Conservation (phyloP, 2,888 invertebrate genomes). For the Antheraea assamensis region DNA sequence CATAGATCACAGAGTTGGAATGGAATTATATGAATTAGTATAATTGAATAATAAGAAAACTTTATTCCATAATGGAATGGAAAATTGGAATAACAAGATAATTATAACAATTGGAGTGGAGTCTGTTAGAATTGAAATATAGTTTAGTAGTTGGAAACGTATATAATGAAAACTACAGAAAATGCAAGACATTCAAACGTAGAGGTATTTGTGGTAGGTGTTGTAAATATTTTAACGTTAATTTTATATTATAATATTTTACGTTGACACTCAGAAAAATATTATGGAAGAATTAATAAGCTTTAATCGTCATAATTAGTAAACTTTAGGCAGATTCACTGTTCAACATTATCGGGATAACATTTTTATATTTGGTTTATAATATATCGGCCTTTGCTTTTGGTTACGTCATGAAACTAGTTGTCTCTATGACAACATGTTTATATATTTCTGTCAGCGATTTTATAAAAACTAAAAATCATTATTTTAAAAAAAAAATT, state of each 20-base stretch:
- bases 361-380: no score
- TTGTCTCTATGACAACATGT: no score
- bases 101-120: not conserved
- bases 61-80: not conserved
- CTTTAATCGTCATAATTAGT: not conserved
- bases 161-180: not conserved
- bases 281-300: not conserved
- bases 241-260: not conserved
- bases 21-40: slow-evolving; percentile 24
- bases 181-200: slow-evolving; percentile 3
- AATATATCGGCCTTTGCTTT: no score
- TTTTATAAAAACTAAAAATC: no score
- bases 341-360: no score
- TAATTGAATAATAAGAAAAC: not conserved
- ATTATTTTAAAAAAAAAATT: no score
- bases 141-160: not conserved
- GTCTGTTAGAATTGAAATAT: not conserved
- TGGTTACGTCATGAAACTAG: no score
- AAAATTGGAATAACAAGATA: not conserved
- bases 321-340: no score
- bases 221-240: not conserved
- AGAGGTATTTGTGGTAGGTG: not conserved
- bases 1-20: slow-evolving; percentile 55
- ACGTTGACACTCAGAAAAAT: not conserved
- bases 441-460: no score